Evolutionary conservation across 2,888 invertebrate genomes (phyloP).

Genomic region (Pollenia griseotomentosa): DNA sequence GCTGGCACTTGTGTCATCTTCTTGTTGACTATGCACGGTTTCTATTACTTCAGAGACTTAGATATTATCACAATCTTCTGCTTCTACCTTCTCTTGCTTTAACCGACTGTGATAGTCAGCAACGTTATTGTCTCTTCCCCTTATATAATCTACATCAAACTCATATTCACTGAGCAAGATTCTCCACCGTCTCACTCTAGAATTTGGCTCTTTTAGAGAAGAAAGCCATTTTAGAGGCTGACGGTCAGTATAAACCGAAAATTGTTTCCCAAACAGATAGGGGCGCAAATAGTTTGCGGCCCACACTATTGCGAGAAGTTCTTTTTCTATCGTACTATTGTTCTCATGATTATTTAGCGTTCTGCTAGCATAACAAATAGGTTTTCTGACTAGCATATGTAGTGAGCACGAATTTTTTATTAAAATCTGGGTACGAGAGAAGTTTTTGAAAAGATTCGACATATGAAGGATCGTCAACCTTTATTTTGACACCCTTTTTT

Average conservation of each 20-base stretch:
- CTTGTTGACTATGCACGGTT: slow-evolving; percentile 29
- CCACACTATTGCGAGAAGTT: slow-evolving; percentile 59
- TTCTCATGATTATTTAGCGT: slow-evolving; percentile 51
- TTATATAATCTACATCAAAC: too few species aligned
- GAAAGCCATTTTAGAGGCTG: too few species aligned
- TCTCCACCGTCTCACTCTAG: not conserved
- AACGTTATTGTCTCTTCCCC: too few species aligned
- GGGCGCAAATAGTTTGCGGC: slow-evolving; percentile 7
- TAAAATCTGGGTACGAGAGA: not conserved
- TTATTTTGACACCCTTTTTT: slow-evolving; percentile 35
- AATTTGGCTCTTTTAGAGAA: too few species aligned
- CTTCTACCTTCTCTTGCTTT: too few species aligned
- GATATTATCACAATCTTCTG: not conserved
- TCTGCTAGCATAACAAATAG: too few species aligned
- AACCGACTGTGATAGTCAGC: too few species aligned
- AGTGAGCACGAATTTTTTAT: slow-evolving; percentile 29
- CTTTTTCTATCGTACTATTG: slow-evolving; percentile 62
- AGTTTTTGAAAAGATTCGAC: too few species aligned
- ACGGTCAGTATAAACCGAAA: slow-evolving; percentile 16
- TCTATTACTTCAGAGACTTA: not conserved
- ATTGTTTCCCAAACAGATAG: slow-evolving; percentile 15
- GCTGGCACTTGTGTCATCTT: slow-evolving; percentile 22
- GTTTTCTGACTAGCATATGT: slow-evolving; percentile 10
- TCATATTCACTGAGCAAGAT: not conserved
- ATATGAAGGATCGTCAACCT: not conserved